phyloP scores from a whole-genome alignment of 1,140 invertebrate species.

The Pseudomyrmex flavicornis region DNA sequence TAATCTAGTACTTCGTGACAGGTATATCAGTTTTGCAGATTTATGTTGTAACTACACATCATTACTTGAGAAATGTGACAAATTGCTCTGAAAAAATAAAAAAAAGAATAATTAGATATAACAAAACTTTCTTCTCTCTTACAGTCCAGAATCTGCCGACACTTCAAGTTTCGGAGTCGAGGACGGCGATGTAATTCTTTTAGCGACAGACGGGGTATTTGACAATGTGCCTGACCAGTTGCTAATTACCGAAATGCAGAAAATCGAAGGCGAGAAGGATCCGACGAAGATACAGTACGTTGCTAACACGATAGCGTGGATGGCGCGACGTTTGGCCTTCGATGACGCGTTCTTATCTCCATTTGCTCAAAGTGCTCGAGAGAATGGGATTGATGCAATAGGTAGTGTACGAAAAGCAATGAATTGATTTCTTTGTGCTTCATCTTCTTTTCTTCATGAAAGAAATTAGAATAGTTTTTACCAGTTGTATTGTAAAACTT shows the following conservation, averaged over 20 bases:
- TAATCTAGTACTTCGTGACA: constrained; percentile 94
- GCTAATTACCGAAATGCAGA: constrained; percentile 92
- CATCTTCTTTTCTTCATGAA: constrained; percentile 14
- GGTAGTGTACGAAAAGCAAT: constrained; percentile 87
- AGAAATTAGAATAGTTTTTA: constrained; percentile 22
- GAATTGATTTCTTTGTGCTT: constrained; percentile 15
- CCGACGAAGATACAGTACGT: constrained; percentile 93
- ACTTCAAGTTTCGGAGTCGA: constrained; percentile 96
- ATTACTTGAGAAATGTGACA: too few species aligned
- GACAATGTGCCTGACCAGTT: constrained; percentile 98
- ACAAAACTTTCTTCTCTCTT: constrained; percentile 58
- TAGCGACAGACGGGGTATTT: constrained; percentile 99
- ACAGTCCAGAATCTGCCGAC: constrained; percentile 95
- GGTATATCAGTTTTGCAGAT: constrained; percentile 84
- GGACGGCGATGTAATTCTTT: constrained; percentile 97
- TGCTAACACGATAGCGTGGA: constrained; percentile 97
- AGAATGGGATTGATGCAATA: constrained; percentile 96
- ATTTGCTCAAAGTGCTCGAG: constrained; percentile 95
- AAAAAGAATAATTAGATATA: not conserved
- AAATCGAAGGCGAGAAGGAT: constrained; percentile 90
- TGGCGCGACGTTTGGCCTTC: constrained; percentile 96
- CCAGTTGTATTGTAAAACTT: not conserved
- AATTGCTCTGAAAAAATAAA: not conserved
- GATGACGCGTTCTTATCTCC: constrained; percentile 98
- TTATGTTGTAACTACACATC: not conserved